Evolutionary conservation across 2,888 invertebrate species (phyloP).

Genomic region (Vesta saturnalis): DNA sequence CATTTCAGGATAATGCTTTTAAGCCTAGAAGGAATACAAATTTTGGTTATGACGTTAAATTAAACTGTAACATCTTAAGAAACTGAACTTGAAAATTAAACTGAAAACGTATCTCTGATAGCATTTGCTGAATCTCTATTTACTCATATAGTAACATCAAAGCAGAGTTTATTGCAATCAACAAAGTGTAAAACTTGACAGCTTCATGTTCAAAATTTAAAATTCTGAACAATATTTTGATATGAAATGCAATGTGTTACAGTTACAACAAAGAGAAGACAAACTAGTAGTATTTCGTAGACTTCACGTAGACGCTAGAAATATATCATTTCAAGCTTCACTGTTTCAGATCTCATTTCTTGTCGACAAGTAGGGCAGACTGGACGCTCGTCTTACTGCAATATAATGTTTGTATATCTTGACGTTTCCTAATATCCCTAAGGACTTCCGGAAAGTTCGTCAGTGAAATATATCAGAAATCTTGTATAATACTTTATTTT

Average conservation of each 20-base stretch:
- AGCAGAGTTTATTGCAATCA: too few relatives aligned
- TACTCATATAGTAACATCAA: too few relatives aligned
- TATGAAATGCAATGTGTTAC: not conserved
- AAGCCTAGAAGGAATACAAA: too few relatives aligned
- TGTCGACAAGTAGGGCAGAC: conserved; percentile 29
- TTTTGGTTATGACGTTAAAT: too few relatives aligned
- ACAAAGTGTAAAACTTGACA: too few relatives aligned
- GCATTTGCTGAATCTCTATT: too few relatives aligned
- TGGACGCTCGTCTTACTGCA: conserved; percentile 35
- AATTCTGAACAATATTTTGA: not conserved
- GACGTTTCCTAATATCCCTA: conserved; percentile 39
- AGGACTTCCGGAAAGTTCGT: conserved; percentile 34
- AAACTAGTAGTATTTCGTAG: conserved; percentile 17
- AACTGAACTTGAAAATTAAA: too few relatives aligned
- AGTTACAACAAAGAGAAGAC: conserved; percentile 9
- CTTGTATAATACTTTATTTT: too few relatives aligned
- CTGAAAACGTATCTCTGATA: too few relatives aligned
- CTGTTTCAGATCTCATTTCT: conserved; percentile 32
- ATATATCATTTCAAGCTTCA: conserved; percentile 34
- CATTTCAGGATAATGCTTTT: too few relatives aligned
- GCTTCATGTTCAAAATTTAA: not conserved
- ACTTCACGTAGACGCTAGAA: conserved; percentile 20
- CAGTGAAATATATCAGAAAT: conserved; percentile 25
- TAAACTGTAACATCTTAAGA: too few relatives aligned
- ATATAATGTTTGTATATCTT: conserved; percentile 40